These are phyloP conservation scores for Ahaetulla prasina DNA, from an alignment of 2,113 vertebrate genomes.

Conservation along the genomic window DNA sequence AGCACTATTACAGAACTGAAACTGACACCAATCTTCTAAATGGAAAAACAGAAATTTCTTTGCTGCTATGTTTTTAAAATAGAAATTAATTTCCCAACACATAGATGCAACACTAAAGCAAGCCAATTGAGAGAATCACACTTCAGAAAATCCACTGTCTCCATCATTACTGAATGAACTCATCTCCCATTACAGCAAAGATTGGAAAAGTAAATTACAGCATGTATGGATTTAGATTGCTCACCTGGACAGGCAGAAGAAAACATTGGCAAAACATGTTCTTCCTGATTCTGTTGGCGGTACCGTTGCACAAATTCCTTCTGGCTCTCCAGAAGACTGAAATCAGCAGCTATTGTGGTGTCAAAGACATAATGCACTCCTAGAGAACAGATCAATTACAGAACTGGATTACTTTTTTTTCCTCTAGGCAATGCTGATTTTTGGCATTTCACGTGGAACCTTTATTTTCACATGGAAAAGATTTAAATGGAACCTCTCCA, in stretches of 20 bases:
- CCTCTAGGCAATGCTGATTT: neutral
- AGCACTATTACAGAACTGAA: neutral
- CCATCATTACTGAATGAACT: neutral
- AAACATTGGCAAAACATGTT: slow-evolving; percentile 88
- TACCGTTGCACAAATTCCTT: slow-evolving; percentile 88
- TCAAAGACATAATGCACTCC: slow-evolving; percentile 91
- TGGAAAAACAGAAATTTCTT: neutral
- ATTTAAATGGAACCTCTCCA: neutral
- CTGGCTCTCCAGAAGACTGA: slow-evolving; percentile 94
- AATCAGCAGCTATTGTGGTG: slow-evolving; percentile 84
- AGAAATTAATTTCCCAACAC: neutral
- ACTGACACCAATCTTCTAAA: neutral
- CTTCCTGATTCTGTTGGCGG: slow-evolving; percentile 78
- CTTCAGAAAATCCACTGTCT: neutral
- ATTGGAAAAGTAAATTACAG: neutral
- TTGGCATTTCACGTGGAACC: neutral
- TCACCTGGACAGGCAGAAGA: slow-evolving; percentile 95
- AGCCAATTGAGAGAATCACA: neutral
- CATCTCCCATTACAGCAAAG: neutral
- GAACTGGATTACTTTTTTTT: neutral
- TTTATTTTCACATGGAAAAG: neutral
- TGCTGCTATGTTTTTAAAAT: neutral
- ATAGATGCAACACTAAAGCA: neutral
- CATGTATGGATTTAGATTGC: neutral
- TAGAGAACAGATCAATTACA: slow-evolving; percentile 39